phyloP scores from a whole-genome alignment of 2,797 vertebrate species.

The Pangasius mekongensis region DNA sequence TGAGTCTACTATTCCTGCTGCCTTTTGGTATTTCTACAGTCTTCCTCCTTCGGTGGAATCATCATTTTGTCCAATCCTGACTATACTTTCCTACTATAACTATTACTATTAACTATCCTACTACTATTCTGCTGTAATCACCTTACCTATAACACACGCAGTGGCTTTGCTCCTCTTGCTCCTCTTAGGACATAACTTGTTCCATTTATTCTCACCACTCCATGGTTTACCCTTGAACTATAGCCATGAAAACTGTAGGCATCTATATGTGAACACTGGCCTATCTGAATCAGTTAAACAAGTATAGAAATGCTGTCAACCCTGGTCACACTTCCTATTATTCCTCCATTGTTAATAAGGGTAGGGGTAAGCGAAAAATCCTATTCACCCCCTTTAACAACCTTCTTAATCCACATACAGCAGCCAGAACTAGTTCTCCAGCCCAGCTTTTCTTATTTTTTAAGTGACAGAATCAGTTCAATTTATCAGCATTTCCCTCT shows the following conservation, averaged over 20 bases:
- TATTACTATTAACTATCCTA: neutral
- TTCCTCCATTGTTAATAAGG: neutral
- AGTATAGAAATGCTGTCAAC: neutral
- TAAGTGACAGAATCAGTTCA: neutral
- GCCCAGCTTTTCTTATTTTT: neutral
- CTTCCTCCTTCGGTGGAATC: neutral
- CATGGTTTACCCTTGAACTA: neutral
- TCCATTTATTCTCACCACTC: neutral
- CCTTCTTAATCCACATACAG: neutral
- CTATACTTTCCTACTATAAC: neutral
- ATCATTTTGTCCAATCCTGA: neutral
- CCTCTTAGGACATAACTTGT: neutral
- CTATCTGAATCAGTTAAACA: neutral
- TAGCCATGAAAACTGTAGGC: neutral
- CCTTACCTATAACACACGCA: neutral
- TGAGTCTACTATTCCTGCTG: neutral
- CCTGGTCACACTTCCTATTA: neutral
- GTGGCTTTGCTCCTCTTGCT: neutral
- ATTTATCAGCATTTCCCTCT: neutral
- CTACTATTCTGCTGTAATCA: neutral
- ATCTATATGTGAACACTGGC: neutral
- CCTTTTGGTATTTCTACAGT: neutral
- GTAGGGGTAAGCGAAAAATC: neutral
- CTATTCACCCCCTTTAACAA: neutral
- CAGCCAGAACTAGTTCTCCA: neutral